Percentiles rank a stretch among this genome's conserved stretches.
These are phyloP conservation scores for Echiichthys vipera DNA, from an alignment of 2,797 vertebrate species.

Conservation along the genomic window DNA sequence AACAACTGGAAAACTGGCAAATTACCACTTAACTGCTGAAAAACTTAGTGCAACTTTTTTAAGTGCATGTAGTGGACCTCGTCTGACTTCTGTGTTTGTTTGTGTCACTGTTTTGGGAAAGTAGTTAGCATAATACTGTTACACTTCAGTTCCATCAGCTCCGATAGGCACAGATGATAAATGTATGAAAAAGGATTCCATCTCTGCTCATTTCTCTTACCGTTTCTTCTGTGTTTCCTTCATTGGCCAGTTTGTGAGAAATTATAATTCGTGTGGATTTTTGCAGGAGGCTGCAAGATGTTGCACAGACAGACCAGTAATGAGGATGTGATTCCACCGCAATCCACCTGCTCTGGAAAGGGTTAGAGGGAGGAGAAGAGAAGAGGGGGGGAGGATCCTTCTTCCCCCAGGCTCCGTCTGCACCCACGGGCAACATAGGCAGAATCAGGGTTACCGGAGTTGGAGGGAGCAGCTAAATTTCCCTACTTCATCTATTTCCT, in stretches of 20 bases:
- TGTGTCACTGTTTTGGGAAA: constrained; percentile 1
- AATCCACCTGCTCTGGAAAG: constrained; percentile 17
- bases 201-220: neutral
- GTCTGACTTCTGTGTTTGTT: neutral
- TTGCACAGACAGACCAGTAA: constrained; percentile 39
- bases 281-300: constrained; percentile 29
- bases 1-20: neutral
- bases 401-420: constrained; percentile 43
- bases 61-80: neutral
- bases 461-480: constrained; percentile 1
- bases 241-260: constrained; percentile 31
- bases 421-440: constrained; percentile 41
- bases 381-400: neutral
- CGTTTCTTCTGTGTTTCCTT: neutral
- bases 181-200: constrained; percentile 10
- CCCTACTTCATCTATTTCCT: constrained; percentile 21
- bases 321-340: constrained; percentile 48
- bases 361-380: neutral
- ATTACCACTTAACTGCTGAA: neutral
- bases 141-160: neutral
- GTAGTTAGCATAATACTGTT: neutral
- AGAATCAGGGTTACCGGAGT: constrained; percentile 41
- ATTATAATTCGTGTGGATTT: constrained; percentile 47
- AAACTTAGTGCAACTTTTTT: neutral
- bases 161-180: constrained; percentile 32